Conservation (phyloP, 2,113 vertebrate species). For the Octodon degus region DNA sequence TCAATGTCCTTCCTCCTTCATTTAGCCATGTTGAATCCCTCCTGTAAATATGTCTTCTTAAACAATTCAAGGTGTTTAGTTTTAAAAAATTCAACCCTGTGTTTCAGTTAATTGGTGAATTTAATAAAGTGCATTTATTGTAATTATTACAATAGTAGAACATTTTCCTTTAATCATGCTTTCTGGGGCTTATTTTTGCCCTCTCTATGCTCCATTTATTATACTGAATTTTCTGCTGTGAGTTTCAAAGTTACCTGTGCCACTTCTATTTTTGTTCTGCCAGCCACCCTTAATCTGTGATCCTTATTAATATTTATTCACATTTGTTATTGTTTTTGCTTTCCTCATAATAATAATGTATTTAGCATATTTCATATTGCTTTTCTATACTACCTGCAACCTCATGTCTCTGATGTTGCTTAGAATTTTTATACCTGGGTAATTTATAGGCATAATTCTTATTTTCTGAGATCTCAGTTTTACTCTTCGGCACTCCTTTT, state of each 20-base stretch:
- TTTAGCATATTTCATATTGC: background rate
- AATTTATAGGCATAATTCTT: background rate
- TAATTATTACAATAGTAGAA: background rate
- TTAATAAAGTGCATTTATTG: background rate
- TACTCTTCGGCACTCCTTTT: background rate
- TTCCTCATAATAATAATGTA: background rate
- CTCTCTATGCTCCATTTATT: background rate
- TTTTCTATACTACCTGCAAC: background rate
- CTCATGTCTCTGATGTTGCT: background rate
- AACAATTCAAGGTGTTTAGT: background rate
- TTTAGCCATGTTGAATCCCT: no score
- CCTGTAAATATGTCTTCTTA: background rate
- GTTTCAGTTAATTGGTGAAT: background rate
- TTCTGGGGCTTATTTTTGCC: background rate
- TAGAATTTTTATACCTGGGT: background rate
- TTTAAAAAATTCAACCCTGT: background rate
- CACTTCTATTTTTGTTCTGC: background rate
- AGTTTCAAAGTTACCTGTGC: background rate
- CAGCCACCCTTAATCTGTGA: background rate
- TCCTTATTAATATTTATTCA: background rate
- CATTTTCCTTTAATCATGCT: background rate
- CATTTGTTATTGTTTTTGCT: background rate
- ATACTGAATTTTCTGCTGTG: background rate
- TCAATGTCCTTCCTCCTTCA: no score
- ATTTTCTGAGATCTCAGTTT: background rate